Percentiles rank a stretch among this genome's conserved stretches.
These are phyloP conservation scores for Fratercula arctica DNA, from an alignment of 2,797 vertebrate species.

Conservation along the genomic window DNA sequence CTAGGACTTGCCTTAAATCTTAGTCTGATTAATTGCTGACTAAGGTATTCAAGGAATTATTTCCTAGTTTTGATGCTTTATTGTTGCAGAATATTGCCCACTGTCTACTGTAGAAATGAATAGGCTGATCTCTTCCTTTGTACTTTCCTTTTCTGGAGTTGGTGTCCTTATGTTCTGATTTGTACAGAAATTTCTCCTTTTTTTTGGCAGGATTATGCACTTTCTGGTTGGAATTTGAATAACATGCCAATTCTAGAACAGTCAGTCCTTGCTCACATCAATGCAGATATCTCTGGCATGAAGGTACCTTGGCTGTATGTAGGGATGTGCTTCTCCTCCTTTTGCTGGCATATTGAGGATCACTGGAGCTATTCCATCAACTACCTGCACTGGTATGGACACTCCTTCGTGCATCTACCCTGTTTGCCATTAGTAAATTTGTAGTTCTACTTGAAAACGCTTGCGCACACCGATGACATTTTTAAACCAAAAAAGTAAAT, in stretches of 20 bases:
- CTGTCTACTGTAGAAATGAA: not conserved
- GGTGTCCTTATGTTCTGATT: not conserved
- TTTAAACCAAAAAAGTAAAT: not conserved
- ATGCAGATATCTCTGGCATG: slow-evolving; percentile 99
- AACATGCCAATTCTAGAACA: slow-evolving; percentile 98
- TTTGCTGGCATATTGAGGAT: slow-evolving; percentile 97
- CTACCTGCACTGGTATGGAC: slow-evolving; percentile 83
- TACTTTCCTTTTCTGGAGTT: not conserved
- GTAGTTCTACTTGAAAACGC: not conserved
- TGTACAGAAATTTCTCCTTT: not conserved
- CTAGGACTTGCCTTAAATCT: not conserved
- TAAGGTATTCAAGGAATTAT: not conserved
- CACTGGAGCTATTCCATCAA: slow-evolving; percentile 94
- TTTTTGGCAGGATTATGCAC: slow-evolving; percentile 89
- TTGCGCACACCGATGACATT: not conserved
- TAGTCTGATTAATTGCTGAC: not conserved
- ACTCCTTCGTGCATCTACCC: not conserved
- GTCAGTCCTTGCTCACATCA: slow-evolving; percentile 96
- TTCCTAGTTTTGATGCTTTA: not conserved
- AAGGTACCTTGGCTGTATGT: slow-evolving; percentile 99
- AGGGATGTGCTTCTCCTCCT: slow-evolving; percentile 99
- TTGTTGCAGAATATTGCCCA: not conserved
- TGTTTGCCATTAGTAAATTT: not conserved
- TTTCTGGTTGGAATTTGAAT: slow-evolving; percentile 98
- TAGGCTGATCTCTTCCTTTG: not conserved